Percentiles rank a stretch among this genome's conserved stretches.
phyloP scores from a whole-genome alignment of 2,797 vertebrate species.

The Esox masquinongy region DNA sequence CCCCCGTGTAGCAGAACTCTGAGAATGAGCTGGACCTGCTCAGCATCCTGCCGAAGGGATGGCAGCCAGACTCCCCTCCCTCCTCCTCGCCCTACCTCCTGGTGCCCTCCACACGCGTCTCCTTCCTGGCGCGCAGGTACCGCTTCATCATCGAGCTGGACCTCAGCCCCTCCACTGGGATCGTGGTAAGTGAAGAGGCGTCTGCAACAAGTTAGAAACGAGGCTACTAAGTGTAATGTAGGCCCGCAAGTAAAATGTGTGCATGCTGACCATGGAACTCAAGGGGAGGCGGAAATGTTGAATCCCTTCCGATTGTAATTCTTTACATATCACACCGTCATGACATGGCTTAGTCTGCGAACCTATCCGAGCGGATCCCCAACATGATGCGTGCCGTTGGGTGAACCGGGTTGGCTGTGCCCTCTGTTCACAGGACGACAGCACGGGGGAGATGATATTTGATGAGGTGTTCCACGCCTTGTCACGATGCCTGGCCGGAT shows the following conservation, averaged over 20 bases:
- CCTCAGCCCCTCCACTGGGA: conserved; percentile 96
- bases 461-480: conserved; percentile 96
- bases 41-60: conserved; percentile 90
- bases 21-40: conserved; percentile 90
- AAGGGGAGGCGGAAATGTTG: background rate
- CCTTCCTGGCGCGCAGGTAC: conserved; percentile 93
- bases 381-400: background rate
- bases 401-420: background rate
- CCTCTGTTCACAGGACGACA: conserved; percentile 84
- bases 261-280: background rate
- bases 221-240: background rate
- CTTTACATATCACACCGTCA: background rate
- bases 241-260: background rate
- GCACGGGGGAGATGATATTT: conserved; percentile 96
- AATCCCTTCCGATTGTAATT: background rate
- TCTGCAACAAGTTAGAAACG: background rate
- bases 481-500: conserved; percentile 85
- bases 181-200: conserved; percentile 84
- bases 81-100: conserved; percentile 79
- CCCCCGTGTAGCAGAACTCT: conserved; percentile 69
- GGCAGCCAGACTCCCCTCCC: conserved; percentile 83
- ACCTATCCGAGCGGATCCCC: background rate
- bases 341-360: conserved; percentile 2
- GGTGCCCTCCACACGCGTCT: conserved; percentile 88
- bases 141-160: conserved; percentile 96